Evolutionary conservation across 2,797 vertebrate species (phyloP).

Genomic region (Macropus fuliginosus): DNA sequence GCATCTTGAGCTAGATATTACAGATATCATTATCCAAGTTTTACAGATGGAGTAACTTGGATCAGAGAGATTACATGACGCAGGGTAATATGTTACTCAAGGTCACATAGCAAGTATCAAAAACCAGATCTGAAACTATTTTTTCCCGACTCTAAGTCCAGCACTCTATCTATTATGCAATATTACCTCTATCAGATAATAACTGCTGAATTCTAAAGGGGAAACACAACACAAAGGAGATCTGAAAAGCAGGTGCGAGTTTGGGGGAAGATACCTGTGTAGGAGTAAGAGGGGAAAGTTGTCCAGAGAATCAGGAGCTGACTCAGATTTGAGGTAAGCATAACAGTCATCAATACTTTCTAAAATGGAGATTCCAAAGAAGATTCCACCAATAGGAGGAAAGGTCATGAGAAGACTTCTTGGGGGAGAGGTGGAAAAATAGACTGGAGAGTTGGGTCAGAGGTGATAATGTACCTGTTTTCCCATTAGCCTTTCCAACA

Average conservation of each 20-base stretch:
- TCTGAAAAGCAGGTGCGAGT: background rate
- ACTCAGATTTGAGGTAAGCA: background rate
- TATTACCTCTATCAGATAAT: background rate
- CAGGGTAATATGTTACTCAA: background rate
- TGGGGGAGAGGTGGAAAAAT: no score
- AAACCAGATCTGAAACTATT: background rate
- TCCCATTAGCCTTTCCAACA: background rate
- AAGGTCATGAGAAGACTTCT: background rate
- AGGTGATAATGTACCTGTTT: background rate
- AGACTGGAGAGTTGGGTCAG: background rate
- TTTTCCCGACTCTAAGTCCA: background rate
- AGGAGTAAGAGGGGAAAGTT: background rate
- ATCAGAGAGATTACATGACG: background rate
- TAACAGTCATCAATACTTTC: background rate
- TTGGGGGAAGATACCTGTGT: background rate
- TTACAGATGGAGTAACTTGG: background rate
- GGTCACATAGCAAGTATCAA: background rate
- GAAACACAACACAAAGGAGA: background rate
- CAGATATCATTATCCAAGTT: background rate
- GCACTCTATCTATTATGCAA: background rate
- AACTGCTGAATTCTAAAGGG: background rate
- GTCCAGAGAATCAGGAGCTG: background rate
- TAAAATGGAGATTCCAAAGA: background rate
- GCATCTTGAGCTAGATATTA: background rate
- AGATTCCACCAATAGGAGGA: no score